phyloP scores from a whole-genome alignment of 2,888 invertebrate genomes.

The Siphonodentalium dalli region DNA sequence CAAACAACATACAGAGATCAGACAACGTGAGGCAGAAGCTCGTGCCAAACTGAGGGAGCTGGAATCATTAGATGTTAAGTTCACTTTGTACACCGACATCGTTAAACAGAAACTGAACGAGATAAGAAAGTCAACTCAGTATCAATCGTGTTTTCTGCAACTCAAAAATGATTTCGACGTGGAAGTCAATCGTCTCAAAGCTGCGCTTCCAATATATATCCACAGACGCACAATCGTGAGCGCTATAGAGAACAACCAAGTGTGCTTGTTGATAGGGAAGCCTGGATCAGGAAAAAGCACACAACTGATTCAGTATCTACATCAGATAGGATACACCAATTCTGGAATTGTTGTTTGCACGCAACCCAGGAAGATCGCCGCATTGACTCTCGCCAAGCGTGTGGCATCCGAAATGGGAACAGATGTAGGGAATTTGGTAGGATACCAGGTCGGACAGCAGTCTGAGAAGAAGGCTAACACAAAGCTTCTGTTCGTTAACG shows the following conservation, averaged over 20 bases:
- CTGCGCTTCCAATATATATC: conserved; percentile 58
- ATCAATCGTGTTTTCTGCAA: conserved; percentile 23
- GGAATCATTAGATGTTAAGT: too few species aligned
- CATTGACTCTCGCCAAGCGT: too few species aligned
- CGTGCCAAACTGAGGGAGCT: too few species aligned
- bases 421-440: too few species aligned
- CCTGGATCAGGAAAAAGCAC: conserved; percentile 66
- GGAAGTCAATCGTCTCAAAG: conserved; percentile 41
- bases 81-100: too few species aligned
- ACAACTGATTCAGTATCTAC: conserved; percentile 62
- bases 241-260: conserved; percentile 43
- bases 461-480: conserved; percentile 36
- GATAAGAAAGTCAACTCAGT: conserved; percentile 11
- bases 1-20: too few species aligned
- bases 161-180: conserved; percentile 35
- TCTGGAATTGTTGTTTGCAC: conserved; percentile 47
- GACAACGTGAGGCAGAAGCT: too few species aligned
- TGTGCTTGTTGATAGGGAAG: conserved; percentile 60
- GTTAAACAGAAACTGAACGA: conserved; percentile 25
- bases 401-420: too few species aligned
- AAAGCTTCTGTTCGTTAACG: conserved; percentile 59
- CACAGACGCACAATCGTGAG: conserved; percentile 42
- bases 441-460: too few species aligned
- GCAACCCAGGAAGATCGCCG: too few species aligned
- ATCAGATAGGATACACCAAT: conserved; percentile 44